Base-by-base conservation (phyloP, 2,888 invertebrate genomes). In the Troglohyphantes excavatus region DNA sequence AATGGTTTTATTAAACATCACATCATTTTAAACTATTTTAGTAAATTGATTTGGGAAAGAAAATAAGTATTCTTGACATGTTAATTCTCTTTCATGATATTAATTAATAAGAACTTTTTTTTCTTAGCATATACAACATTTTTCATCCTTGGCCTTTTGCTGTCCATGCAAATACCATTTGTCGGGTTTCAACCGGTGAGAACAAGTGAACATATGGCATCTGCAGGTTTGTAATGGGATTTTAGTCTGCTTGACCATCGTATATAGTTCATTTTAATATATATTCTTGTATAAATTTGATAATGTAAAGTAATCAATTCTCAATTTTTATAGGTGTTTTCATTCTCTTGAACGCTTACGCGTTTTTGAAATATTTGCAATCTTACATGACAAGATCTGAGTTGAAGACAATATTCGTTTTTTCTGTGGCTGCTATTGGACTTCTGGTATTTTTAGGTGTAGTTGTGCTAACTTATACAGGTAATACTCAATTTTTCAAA, bases 191-290 rank as follows among this genome's bases (percentile, higher is more conserved):
- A 97, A 93, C 99, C 99, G 0, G 97, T 99, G 61, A 98, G 98
- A 94, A 98, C 98, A 93, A 98, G 98, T 0, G 99, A 99, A 93
- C 99, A 99, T 93, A 99, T 99, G 98, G 95, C 98, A 95, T 98
- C 99, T 53, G 96, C 97, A 93, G 97, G 97, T 96, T 94, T 92
- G 65, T 86, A 29, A 46, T 46, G 3, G 46, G 2, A 17, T 17
- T 46, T 29, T 17, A 17, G 3, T 9, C 26, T 67, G 29, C 11
- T 67, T 67, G 29, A 13, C 27, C 29, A 67, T 67, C 65, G n/a
- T n/a, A 23, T 59, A n/a, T 23, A 46, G 46, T 46, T 7, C 11
- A 13, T 46, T 46, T 17, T 17, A 13, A 2, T 2, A 46, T 33
- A 46, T 2, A 46, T 46, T 46, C 17, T 17, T 46, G 2, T 2